phyloP scores from a whole-genome alignment of 2,113 vertebrate species.

The Cygnus atratus region DNA sequence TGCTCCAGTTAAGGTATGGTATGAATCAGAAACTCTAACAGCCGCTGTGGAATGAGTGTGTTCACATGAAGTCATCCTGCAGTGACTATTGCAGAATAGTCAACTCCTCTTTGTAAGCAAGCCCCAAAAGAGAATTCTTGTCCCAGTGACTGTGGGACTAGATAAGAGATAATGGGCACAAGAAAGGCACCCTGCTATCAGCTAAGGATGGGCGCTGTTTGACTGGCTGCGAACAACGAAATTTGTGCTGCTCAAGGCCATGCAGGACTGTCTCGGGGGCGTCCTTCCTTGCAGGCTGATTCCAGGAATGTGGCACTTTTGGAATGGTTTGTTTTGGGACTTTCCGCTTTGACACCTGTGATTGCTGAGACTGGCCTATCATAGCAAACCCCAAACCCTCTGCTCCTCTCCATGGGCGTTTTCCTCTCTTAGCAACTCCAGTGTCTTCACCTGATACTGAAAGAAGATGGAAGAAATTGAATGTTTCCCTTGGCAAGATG shows the following conservation, averaged over 20 bases:
- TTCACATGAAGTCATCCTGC: background rate
- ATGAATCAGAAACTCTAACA: constrained; percentile 3
- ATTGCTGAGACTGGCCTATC: background rate
- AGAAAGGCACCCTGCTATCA: background rate
- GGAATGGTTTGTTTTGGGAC: background rate
- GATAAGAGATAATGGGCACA: background rate
- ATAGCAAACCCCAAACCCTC: background rate
- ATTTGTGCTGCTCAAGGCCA: background rate
- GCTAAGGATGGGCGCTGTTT: background rate
- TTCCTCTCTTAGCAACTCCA: background rate
- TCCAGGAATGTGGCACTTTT: background rate
- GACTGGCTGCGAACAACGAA: background rate
- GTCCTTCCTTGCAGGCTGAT: background rate
- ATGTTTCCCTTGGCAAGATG: constrained; percentile 17
- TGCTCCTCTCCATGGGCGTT: background rate
- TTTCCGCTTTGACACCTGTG: background rate
- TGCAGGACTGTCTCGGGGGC: background rate
- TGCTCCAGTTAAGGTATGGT: constrained; percentile 49
- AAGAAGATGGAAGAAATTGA: background rate
- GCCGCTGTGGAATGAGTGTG: background rate
- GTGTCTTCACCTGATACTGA: background rate
- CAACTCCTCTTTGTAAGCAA: background rate
- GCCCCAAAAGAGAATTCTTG: background rate
- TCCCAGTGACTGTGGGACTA: background rate
- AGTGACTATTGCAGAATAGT: background rate